These are phyloP conservation scores for Dromius quadrimaculatus DNA, from an alignment of 2,888 invertebrate species.

Conservation along the genomic window DNA sequence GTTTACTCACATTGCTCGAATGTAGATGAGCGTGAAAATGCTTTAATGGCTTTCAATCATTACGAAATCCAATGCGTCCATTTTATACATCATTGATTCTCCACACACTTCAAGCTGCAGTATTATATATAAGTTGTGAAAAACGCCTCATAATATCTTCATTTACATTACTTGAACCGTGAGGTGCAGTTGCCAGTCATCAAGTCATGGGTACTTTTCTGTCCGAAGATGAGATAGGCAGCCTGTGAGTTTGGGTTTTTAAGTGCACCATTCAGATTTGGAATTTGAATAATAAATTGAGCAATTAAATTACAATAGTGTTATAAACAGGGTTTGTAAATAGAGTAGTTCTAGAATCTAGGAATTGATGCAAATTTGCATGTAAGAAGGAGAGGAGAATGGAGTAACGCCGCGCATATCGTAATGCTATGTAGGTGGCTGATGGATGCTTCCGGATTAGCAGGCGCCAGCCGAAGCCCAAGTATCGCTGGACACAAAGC, in stretches of 20 bases:
- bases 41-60: constrained; percentile 35
- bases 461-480: neutral
- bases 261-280: neutral
- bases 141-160: too few relatives aligned
- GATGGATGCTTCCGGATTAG: constrained; percentile 58
- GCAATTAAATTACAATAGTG: neutral
- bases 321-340: constrained; percentile 19
- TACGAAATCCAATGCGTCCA: neutral
- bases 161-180: too few relatives aligned
- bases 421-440: constrained; percentile 46
- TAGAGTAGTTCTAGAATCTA: constrained; percentile 16
- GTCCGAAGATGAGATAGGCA: neutral
- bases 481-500: constrained; percentile 38
- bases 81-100: constrained; percentile 9
- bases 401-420: neutral
- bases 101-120: neutral
- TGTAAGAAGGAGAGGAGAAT: neutral
- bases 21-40: constrained; percentile 36
- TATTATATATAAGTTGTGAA: too few relatives aligned
- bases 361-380: constrained; percentile 32
- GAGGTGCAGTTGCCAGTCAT: too few relatives aligned
- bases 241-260: neutral
- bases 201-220: neutral
- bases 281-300: constrained; percentile 3
- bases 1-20: constrained; percentile 28